Conservation (phyloP, 2,888 invertebrate species). For the Coecobrya sp. region DNA sequence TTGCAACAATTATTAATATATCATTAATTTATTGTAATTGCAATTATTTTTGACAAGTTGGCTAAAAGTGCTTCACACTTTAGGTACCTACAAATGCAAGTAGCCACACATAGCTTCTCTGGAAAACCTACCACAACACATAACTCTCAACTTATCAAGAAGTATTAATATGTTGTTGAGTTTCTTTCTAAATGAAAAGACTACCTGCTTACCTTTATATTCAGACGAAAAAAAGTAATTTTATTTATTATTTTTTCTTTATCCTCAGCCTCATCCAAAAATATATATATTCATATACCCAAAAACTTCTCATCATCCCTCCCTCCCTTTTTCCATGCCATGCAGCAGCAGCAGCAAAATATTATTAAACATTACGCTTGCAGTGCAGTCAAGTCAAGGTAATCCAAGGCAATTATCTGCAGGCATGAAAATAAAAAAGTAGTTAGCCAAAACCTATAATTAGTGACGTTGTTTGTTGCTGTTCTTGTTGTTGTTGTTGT, state of each 20-base stretch:
- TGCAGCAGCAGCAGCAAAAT: too few relatives aligned
- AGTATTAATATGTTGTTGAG: background rate
- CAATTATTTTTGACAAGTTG: too few relatives aligned
- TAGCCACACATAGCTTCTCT: too few relatives aligned
- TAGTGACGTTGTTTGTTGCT: constrained; percentile 73
- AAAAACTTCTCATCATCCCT: background rate
- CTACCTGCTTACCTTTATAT: background rate
- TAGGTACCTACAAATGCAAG: too few relatives aligned
- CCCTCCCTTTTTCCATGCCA: background rate
- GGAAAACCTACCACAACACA: too few relatives aligned
- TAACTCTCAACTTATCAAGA: too few relatives aligned
- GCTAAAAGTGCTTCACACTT: too few relatives aligned
- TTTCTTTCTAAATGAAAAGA: background rate
- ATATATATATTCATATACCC: background rate
- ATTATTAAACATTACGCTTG: background rate
- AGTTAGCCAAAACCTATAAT: constrained; percentile 77
- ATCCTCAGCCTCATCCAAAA: background rate
- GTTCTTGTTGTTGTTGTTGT: constrained; percentile 12
- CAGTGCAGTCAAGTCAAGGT: constrained; percentile 67
- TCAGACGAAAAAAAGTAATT: background rate
- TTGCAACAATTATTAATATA: too few relatives aligned
- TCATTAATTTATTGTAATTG: too few relatives aligned
- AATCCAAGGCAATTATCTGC: constrained; percentile 59
- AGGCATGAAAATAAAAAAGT: constrained; percentile 65
- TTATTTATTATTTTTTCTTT: background rate